Evolutionary conservation across 1,140 invertebrate genomes (phyloP), one percentile per base, ranked within the genome.

Genomic region (Gryon sp.): DNA sequence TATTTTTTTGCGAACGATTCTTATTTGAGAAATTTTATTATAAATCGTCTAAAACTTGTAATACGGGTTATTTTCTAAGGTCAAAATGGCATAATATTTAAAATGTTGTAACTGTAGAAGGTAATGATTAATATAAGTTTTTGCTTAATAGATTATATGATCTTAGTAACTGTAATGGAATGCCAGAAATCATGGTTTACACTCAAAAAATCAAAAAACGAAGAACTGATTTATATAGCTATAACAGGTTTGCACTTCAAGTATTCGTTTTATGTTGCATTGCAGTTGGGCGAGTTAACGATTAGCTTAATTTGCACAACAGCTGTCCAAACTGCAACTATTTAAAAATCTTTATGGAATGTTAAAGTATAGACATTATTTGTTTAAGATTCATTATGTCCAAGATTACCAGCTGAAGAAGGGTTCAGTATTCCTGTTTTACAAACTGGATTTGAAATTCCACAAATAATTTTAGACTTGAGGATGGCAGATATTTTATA

Each of bases 391-490:
- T 55, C 57, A 5, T 14, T 94, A 74, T 96, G 95, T 84, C 93
- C 94, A 0, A 88, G 95, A 40, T 82, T 95, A 53, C 92, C 93
- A 0, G 72, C 85, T 0, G 82, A 90, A 15, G 87, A 90, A 2
- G 93, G 93, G 1, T 86, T 95, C n/a, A 93, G 92, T 28, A 89
- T 95, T 18, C 94, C 95, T 0, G 84, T 93, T 41, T 83, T 93
- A 2, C 84, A 87, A 0, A 84, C 87, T 2, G 92, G 93, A 1
- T 89, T 92, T 38, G 95, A 95, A 85, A 81, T 95, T 28, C 90
- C 94, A 0, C 95, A 95, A 88, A 86, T 95, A 3, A 82, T 95
- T 7, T 86, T 94, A 0, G 95, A 96, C 84, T 84, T 95, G 9
- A 90, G 93, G 63, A 91, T 90, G 2, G 86, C 85, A 4, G 86